Base-by-base conservation (phyloP, 2,797 vertebrate species). In the Schizopygopsis malacanthus region DNA sequence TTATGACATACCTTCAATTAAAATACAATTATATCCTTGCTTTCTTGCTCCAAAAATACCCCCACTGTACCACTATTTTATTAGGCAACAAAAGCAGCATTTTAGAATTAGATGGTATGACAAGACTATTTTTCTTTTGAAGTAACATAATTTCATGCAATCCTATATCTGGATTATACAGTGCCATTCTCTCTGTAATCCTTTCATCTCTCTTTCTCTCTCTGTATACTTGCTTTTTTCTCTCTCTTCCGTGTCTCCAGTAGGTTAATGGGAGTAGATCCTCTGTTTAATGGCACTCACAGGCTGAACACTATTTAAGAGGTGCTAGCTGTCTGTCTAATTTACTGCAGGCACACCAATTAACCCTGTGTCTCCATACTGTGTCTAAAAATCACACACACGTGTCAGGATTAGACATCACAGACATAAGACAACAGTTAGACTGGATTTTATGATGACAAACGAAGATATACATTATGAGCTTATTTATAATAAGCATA, bases 201-300 rank as follows among this genome's bases (percentile, higher is more conserved):
- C 79, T 90, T 87, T 87, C 83, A 81, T 87, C 65, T 59, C 12
- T 71, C 39, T 45, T 78, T 77, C 72, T 73, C 25, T 89, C 61
- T 71, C 52, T 82, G 12, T 85, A 2, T 75, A 69, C 18, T 75
- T 81, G 80, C 61, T 28, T 8, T 56, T 43, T 20, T 28, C 18
- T 52, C 47, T 16, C 61, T 69, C 20, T 75, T 72, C 39, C 10
- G 6, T 72, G 67, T 80, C 41, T 25, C 43, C 71, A 6, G n/a
- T 39, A 63, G 56, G 69, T 81, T 85, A 85, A 81, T 85, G 69
- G 75, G 67, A 73, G 67, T 80, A 85, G 78, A 81, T 81, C 77
- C 65, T 79, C 77, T 50, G 84, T 81, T 85, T 81, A 80, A 75
- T 85, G 78, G 43, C 84, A 71, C 84, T 85, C 67, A 63, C 67